Conservation (phyloP, 2,888 invertebrate genomes). For the Furcula furcula region DNA sequence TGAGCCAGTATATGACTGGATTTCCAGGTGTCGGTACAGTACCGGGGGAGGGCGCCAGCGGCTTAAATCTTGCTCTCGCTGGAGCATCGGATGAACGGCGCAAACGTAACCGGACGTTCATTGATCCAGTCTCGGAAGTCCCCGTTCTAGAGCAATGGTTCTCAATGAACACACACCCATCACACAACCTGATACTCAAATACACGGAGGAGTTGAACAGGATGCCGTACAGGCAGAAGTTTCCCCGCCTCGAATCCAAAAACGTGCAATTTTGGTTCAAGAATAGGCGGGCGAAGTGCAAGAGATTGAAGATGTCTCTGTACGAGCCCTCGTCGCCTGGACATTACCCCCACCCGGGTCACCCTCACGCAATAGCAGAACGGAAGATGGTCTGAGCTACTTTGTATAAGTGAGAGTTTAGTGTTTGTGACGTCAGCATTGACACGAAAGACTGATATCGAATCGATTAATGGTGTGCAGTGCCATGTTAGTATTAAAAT, state of each 20-base stretch:
- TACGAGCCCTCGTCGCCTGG: slow-evolving; percentile 88
- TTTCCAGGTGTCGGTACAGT: slow-evolving; percentile 78
- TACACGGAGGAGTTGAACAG: slow-evolving; percentile 98
- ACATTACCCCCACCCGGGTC: slow-evolving; percentile 81
- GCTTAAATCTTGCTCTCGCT: slow-evolving; percentile 84
- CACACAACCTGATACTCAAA: slow-evolving; percentile 97
- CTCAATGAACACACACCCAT: slow-evolving; percentile 98
- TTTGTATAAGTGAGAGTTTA: slow-evolving; percentile 20
- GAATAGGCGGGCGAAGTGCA: slow-evolving; percentile 98
- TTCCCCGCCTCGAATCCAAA: slow-evolving; percentile 98
- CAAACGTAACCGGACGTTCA: slow-evolving; percentile 98
- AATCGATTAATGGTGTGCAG: slow-evolving; percentile 70
- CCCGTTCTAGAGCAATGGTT: slow-evolving; percentile 98
- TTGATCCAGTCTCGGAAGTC: slow-evolving; percentile 99
- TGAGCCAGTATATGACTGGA: slow-evolving; percentile 91
- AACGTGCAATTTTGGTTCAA: slow-evolving; percentile 99
- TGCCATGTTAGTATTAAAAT: slow-evolving; percentile 78
- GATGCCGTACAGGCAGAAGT: slow-evolving; percentile 98
- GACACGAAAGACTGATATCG: slow-evolving; percentile 72
- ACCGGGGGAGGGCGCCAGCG: slow-evolving; percentile 81
- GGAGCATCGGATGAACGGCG: slow-evolving; percentile 91
- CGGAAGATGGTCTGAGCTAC: slow-evolving; percentile 67
- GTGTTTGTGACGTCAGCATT: slow-evolving; percentile 43
- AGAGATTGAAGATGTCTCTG: slow-evolving; percentile 95
- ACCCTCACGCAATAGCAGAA: slow-evolving; percentile 79